Evolutionary conservation across 2,888 invertebrate species (phyloP), one percentile per base, ranked within the genome.

Genomic region (Eristalis arbustorum): DNA sequence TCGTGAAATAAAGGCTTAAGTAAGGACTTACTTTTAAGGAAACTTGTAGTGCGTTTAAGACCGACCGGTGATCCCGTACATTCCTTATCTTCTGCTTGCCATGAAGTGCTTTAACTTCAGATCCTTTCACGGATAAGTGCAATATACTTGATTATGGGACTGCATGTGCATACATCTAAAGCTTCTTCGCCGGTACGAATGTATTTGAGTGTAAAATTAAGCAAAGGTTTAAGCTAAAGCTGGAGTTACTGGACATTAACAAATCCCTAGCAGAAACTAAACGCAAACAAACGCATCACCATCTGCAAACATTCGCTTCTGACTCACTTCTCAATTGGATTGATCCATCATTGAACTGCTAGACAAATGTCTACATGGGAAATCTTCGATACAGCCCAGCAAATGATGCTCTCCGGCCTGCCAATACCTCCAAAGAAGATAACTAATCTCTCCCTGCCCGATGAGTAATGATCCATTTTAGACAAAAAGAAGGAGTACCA

Each of bases 21-120:
- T 82, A 88, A 84, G 84, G 88, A 87, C 89, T 89, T 88, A 87
- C 87, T 73, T 89, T 88, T 89, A 68, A 78, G 75, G 78, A 88
- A 88, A 83, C 88, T 85, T 83, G 88, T 88, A 88, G 88, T 84
- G 80, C 88, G 88, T 76, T 76, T 82, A 87, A 88, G 75, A 69
- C 87, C 89, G 89, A 91, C 89, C 91, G 90, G 91, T 91, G 90
- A 91, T 91, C 91, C 90, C 90, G 66, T 75, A 69, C 78, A 49
- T 82, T 75, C 62, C 68, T 75, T 73, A 67, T 42, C 18, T 18
- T 18, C 18, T 49, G 18, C 18, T 79, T 79, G 67, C 57, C 69
- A 69, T 61, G 69, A 67, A 83, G 83, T 79, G 67, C 78, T 75
- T 87, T 78, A 75, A 87, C 78, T 83, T 79, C 75, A 83, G 83